These are phyloP conservation scores for Crotalus tigris DNA, from an alignment of 2,113 vertebrate genomes.

Conservation along the genomic window DNA sequence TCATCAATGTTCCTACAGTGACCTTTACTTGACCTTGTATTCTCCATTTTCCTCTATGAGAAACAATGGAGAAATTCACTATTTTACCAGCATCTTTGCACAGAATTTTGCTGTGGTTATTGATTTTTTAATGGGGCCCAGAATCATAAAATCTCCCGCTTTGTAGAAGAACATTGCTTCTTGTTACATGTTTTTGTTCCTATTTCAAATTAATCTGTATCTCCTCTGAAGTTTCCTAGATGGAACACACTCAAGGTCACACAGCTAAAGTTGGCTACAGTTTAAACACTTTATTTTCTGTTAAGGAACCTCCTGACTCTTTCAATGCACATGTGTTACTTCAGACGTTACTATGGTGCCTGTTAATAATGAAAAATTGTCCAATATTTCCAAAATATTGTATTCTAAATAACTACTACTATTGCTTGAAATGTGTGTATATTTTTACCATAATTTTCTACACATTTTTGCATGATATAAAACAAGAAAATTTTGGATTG, in stretches of 20 bases:
- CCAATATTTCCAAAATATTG: neutral
- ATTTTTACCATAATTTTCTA: neutral
- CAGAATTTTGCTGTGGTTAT: neutral
- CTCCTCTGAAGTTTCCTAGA: neutral
- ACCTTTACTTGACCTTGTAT: slow-evolving; percentile 69
- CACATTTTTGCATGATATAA: neutral
- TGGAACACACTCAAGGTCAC: neutral
- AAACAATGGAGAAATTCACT: neutral
- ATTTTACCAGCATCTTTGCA: neutral
- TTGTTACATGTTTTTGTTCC: neutral
- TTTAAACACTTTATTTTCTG: neutral
- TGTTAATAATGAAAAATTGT: neutral
- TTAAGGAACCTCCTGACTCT: neutral
- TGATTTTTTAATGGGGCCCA: neutral
- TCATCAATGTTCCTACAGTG: slow-evolving; percentile 15
- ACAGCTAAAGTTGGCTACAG: neutral
- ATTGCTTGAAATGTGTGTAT: neutral
- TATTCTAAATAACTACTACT: neutral
- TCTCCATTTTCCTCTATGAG: slow-evolving; percentile 18
- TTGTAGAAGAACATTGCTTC: neutral
- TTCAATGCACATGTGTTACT: neutral
- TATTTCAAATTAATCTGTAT: neutral
- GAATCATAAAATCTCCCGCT: neutral
- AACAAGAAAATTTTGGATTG: neutral
- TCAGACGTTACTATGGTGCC: neutral